Conservation (phyloP, 2,888 invertebrate species). For the Stictocephala bisonia region DNA sequence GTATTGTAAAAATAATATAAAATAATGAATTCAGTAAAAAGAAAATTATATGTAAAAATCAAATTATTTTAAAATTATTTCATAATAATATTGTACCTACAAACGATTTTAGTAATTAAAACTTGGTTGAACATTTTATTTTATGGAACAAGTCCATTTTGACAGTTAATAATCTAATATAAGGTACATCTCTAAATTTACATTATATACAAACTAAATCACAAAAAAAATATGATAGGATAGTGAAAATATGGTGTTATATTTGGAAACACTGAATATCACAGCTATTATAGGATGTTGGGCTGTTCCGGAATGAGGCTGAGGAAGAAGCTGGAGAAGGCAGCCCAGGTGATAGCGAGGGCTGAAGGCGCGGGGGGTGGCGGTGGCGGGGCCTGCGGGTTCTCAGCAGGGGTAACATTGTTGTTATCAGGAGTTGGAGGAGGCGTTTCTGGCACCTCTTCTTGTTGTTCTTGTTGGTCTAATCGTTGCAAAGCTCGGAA, state of each 20-base stretch:
- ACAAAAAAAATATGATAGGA: not conserved
- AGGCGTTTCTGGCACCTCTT: slow-evolving; percentile 42
- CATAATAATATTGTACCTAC: no score
- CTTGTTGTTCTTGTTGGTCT: slow-evolving; percentile 40
- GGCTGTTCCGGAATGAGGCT: slow-evolving; percentile 94
- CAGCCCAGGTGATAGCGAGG: slow-evolving; percentile 86
- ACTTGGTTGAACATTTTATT: no score
- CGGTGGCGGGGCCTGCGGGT: slow-evolving; percentile 28
- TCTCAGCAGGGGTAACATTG: slow-evolving; percentile 46
- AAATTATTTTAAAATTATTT: no score
- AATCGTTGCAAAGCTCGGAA: slow-evolving; percentile 67
- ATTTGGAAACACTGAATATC: slow-evolving; percentile 46
- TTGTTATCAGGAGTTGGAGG: slow-evolving; percentile 51
- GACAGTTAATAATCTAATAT: no score
- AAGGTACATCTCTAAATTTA: no score
- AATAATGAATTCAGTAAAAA: no score
- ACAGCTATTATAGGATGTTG: slow-evolving; percentile 66
- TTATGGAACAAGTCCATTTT: no score
- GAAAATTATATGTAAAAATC: no score
- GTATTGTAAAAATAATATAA: no score
- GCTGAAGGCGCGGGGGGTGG: slow-evolving; percentile 70
- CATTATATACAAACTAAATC: slow-evolving; percentile 31
- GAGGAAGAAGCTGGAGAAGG: slow-evolving; percentile 92
- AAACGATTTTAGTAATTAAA: no score
- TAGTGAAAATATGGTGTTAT: not conserved